Conservation (phyloP, 2,888 invertebrate genomes). For the Cryptops parisi region DNA sequence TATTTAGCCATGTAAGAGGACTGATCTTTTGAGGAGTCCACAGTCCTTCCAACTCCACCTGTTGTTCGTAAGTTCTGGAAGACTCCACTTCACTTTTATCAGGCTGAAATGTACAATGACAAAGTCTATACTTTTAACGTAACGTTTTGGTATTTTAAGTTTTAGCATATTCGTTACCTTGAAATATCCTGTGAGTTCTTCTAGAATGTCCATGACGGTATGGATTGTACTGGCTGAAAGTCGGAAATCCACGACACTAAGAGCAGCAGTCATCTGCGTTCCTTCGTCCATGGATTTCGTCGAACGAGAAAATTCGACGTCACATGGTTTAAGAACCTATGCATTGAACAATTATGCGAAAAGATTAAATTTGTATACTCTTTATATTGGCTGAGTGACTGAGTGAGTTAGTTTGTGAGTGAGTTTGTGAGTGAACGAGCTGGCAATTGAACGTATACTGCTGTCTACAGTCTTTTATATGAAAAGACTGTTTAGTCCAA, state of each 20-base stretch:
- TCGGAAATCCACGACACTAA: conserved; percentile 54
- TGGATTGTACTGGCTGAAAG: conserved; percentile 57
- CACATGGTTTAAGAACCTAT: conserved; percentile 31
- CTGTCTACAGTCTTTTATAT: too few species aligned
- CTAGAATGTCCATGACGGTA: conserved; percentile 43
- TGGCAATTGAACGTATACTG: too few species aligned
- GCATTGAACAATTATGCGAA: not conserved
- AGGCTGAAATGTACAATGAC: not conserved
- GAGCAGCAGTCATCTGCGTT: conserved; percentile 45
- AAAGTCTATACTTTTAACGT: not conserved
- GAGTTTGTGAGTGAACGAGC: too few species aligned
- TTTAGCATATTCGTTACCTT: too few species aligned
- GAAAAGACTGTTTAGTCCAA: too few species aligned
- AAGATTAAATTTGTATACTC: not conserved
- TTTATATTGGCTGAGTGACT: too few species aligned
- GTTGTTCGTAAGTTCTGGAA: not conserved
- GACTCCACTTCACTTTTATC: conserved; percentile 1
- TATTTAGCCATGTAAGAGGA: conserved; percentile 20
- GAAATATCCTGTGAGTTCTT: conserved; percentile 23
- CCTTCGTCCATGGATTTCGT: conserved; percentile 47
- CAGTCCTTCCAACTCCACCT: conserved; percentile 42
- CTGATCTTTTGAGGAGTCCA: conserved; percentile 55
- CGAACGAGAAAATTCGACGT: conserved; percentile 27
- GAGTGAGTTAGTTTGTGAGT: too few species aligned
- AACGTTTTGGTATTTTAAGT: too few species aligned